Evolutionary conservation across 2,888 invertebrate species (phyloP).

Genomic region (Lasioglossum vierecki): DNA sequence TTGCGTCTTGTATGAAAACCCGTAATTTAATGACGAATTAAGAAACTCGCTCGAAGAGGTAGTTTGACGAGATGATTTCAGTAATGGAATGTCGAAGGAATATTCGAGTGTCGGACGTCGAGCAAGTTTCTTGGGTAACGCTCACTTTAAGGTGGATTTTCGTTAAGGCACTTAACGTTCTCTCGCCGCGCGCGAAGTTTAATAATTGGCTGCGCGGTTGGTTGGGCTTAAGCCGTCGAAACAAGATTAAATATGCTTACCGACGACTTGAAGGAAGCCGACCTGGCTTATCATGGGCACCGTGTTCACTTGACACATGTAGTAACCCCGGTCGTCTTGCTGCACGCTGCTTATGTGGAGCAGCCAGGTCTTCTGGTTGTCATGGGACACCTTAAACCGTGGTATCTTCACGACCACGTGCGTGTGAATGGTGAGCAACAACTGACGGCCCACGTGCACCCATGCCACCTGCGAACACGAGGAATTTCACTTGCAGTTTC

Average conservation of each 20-base stretch:
- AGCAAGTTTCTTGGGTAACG: not conserved
- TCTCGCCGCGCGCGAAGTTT: not conserved
- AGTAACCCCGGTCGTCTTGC: slow-evolving; percentile 95
- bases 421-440: slow-evolving; percentile 96
- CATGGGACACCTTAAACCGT: slow-evolving; percentile 95
- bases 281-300: slow-evolving; percentile 98
- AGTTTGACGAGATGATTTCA: not conserved
- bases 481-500: not conserved
- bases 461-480: slow-evolving; percentile 91
- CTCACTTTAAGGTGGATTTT: slow-evolving; percentile 2
- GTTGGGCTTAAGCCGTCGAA: slow-evolving; percentile 24
- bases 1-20: not conserved
- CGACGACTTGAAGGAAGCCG: slow-evolving; percentile 96
- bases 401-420: slow-evolving; percentile 96
- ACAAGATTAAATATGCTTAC: slow-evolving; percentile 85
- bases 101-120: not conserved
- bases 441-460: slow-evolving; percentile 97
- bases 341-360: slow-evolving; percentile 96
- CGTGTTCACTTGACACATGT: slow-evolving; percentile 96
- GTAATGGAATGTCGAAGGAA: not conserved
- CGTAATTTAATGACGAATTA: not conserved
- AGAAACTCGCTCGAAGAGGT: not conserved
- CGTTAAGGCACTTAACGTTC: slow-evolving; percentile 12
- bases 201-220: slow-evolving; percentile 12
- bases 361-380: slow-evolving; percentile 96